phyloP scores from a whole-genome alignment of 2,797 vertebrate species.

The Pyrocephalus nanus region DNA sequence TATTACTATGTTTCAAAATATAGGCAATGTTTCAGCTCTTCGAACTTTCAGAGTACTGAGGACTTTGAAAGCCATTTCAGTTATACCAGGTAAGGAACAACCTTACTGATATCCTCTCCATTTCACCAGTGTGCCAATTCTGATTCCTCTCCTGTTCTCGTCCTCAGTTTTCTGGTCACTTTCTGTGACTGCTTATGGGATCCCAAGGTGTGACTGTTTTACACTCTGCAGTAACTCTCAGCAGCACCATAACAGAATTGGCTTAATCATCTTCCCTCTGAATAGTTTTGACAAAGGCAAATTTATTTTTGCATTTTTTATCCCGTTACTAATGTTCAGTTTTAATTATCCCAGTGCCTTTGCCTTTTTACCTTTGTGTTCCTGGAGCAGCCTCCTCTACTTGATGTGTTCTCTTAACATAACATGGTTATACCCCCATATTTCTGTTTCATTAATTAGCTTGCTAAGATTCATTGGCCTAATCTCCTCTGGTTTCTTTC shows the following conservation, averaged over 20 bases:
- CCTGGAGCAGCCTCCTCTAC: neutral
- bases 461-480: neutral
- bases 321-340: neutral
- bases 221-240: neutral
- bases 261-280: neutral
- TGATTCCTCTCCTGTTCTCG: neutral
- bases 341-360: neutral
- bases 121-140: neutral
- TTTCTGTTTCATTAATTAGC: neutral
- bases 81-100: conserved; percentile 73
- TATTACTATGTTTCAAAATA: rapidly evolving
- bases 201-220: neutral
- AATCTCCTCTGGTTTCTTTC: neutral
- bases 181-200: neutral
- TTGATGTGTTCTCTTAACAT: neutral
- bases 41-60: conserved; percentile 76
- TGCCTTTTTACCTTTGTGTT: neutral
- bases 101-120: neutral
- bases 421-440: neutral
- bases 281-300: neutral
- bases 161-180: neutral
- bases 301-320: neutral
- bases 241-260: neutral
- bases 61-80: conserved; percentile 79
- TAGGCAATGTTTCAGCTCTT: conserved; percentile 49